Percentiles rank a stretch among this genome's conserved stretches.
phyloP scores from a whole-genome alignment of 2,797 vertebrate species.

The Onychomys leucogaster region DNA sequence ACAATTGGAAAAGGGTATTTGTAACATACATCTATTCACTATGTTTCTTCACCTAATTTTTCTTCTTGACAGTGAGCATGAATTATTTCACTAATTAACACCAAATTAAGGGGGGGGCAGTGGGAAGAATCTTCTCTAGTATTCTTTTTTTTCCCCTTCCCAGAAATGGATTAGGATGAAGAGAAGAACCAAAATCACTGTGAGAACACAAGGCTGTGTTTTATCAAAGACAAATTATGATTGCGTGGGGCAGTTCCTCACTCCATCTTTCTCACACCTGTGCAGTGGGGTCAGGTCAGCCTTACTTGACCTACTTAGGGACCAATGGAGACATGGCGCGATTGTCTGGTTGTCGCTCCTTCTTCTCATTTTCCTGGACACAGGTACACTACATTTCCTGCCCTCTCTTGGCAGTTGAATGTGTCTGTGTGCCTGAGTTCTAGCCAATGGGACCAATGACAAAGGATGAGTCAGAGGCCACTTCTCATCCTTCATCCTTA shows the following conservation, averaged over 20 bases:
- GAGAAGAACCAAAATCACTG: conserved; percentile 15
- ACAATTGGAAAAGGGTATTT: neutral
- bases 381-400: neutral
- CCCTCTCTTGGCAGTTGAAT: neutral
- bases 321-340: neutral
- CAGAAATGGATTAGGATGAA: neutral
- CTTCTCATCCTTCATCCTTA: neutral
- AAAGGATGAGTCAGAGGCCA: neutral
- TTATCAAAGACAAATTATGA: conserved; percentile 15
- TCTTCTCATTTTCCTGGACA: conserved; percentile 5
- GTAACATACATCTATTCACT: neutral
- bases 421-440: neutral
- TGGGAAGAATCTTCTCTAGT: conserved; percentile 28
- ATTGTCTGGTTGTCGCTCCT: neutral
- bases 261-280: neutral
- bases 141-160: neutral
- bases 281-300: neutral
- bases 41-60: conserved; percentile 24
- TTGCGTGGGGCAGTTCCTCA: neutral
- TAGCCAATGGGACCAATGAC: neutral
- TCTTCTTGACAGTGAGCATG: conserved; percentile 15
- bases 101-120: neutral
- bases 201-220: neutral
- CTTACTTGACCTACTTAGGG: neutral
- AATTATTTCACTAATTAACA: conserved; percentile 59